Base-by-base conservation (phyloP, 2,113 vertebrate species). In the Microtus pennsylvanicus region DNA sequence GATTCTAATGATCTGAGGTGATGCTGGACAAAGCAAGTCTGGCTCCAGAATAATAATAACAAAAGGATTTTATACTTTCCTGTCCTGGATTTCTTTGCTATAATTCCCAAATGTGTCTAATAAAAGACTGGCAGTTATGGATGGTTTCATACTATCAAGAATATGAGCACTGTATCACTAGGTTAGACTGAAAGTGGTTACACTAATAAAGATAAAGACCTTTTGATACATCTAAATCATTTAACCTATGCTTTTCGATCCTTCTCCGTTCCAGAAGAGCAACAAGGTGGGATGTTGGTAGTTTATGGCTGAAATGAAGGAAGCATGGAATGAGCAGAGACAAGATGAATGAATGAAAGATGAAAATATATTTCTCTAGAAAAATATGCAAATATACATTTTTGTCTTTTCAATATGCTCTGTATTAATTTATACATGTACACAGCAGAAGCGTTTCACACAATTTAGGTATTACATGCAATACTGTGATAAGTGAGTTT, bases 351-450 rank as follows among this genome's bases (percentile, higher is more conserved):
- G 90, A 81, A 96, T 89, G 87, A 21, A 58, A 74, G 87, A 89
- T 74, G 87, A 42, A 74, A 58, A 90, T 90, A 87, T 95, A 89
- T 78, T 78, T 94, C 89, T 70, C 89, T 97, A 95, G 75, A 94
- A 98, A 98, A 98, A 93, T 95, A 94, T 74, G 80, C 97, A 97
- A 95, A 97, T 97, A 98, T 86, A 98, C 96, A 98, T 97, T 65
- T 75, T 96, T 90, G 88, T 89, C 74, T 94, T 98, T 85, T 7
- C 78, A 97, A 94, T 1, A 97, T 80, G 94, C 87, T 96, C 76
- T 97, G 69, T 96, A 95, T 98, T 95, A 97, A 97, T 94, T 98
- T 97, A 92, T 94, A 97, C 93, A 98, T 95, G 74, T 96, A 97
- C 87, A 95, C 74, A 97, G 96, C 33, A 58, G 38, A 91, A 94